Conservation (phyloP, 1,140 invertebrate genomes). For the Ceratosolen solmsi region DNA sequence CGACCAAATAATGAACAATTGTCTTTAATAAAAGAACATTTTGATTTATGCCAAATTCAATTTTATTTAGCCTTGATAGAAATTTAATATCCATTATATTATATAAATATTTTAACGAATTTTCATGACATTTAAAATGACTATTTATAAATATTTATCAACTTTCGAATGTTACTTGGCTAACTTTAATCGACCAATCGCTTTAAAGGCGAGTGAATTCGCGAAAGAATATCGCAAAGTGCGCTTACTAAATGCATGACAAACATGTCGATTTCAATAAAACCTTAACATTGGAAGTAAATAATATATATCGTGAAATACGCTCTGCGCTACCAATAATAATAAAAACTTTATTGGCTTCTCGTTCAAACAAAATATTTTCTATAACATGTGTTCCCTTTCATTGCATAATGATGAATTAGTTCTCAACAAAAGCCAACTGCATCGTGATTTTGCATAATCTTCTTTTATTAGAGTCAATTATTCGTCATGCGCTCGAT, state of each 20-base stretch:
- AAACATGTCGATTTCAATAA: no score
- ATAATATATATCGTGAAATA: no score
- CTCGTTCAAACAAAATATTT: background rate
- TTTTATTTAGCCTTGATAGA: background rate
- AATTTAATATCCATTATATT: background rate
- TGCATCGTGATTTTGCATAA: background rate
- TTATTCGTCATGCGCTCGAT: constrained; percentile 3
- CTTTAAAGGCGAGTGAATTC: no score
- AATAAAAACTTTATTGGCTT: background rate
- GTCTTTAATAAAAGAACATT: background rate
- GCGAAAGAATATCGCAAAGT: no score
- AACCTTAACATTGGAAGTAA: no score
- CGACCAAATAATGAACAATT: constrained; percentile 8
- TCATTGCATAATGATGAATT: background rate
- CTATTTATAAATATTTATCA: no score
- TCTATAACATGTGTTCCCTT: background rate
- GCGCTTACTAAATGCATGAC: no score
- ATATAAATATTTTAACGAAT: background rate
- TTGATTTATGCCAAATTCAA: constrained; percentile 9
- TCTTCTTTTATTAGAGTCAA: constrained; percentile 4
- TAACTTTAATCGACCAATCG: no score
- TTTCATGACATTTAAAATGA: background rate
- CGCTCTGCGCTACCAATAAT: background rate
- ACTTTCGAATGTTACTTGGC: no score
- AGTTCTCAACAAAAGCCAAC: background rate